phyloP scores from a whole-genome alignment of 2,113 vertebrate species.

The Thamnaconus septentrionalis region DNA sequence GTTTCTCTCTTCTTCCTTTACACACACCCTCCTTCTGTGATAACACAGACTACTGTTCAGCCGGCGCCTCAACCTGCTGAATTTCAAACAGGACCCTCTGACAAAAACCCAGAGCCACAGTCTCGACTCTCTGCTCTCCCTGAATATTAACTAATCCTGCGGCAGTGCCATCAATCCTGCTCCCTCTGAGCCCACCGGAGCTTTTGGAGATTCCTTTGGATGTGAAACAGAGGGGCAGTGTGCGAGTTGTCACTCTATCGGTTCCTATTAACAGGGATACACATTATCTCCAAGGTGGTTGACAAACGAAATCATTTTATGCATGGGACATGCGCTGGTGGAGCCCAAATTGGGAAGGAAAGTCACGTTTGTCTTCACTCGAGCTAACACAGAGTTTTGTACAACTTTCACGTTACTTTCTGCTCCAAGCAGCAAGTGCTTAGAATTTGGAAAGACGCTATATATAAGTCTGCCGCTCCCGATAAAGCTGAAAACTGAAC shows the following conservation, averaged over 20 bases:
- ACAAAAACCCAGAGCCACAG: slow-evolving; percentile 49
- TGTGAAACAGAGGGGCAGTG: not conserved
- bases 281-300: not conserved
- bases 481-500: too few relatives aligned
- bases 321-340: too few relatives aligned
- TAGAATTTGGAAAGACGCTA: too few relatives aligned
- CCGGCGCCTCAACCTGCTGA: slow-evolving; percentile 61
- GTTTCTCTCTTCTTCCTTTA: slow-evolving; percentile 21
- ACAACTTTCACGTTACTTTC: too few relatives aligned
- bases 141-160: slow-evolving; percentile 65
- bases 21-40: slow-evolving; percentile 44
- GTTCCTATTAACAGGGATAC: not conserved
- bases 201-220: slow-evolving; percentile 20
- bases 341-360: too few relatives aligned
- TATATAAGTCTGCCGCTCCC: too few relatives aligned
- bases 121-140: slow-evolving; percentile 50
- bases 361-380: too few relatives aligned
- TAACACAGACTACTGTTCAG: slow-evolving; percentile 64
- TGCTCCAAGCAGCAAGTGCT: too few relatives aligned
- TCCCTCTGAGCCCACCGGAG: slow-evolving; percentile 14
- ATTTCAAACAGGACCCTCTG: slow-evolving; percentile 66
- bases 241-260: slow-evolving; percentile 1
- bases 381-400: too few relatives aligned
- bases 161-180: slow-evolving; percentile 32
- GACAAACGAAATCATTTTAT: too few relatives aligned